Base-by-base conservation (phyloP, 2,797 vertebrate genomes). In the Pangasius djambal region DNA sequence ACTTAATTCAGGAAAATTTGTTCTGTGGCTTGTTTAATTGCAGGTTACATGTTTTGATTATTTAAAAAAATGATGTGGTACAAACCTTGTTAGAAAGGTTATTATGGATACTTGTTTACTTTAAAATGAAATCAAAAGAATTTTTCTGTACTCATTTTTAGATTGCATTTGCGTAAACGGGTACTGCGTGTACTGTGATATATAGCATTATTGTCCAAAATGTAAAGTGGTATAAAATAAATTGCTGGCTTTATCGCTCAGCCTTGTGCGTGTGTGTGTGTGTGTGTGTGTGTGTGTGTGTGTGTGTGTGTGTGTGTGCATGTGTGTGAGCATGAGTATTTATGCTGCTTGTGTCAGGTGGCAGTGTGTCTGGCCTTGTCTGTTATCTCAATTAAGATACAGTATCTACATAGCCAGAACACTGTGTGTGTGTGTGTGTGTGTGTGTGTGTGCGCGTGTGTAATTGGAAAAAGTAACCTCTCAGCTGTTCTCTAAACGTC, bases 331-430 rank as follows among this genome's bases (percentile, higher is more conserved):
- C 22, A 63, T 25, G 18, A 37, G 77, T 81, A 77, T 86, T 69
- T 88, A 70, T 89, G 63, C 65, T 78, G 65, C 57, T 90, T 90
- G 85, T 91, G 85, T 90, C 37, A 89, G 88, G 88, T 78, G 67
- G 90, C 81, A 78, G 69, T 88, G 83, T 90, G 90, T 90, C 88
- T 86, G 90, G 84, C 89, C 91, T 92, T 90, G 89, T 91, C 52
- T 70, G 81, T 52, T 89, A 91, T 92, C 91, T 91, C 88, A 87
- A 89, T 92, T 88, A 89, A 86, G 91, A 92, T 90, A 90, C 67
- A 37, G 75, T 90, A 91, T 92, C 91, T 87, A 52, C 70, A 78
- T 31, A 63, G 70, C 22, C 34, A 50, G 40, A 85, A 87, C 86
- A 84, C 72, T 75, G 65, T 31, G 81, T 87, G 65, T 87, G 70